These are phyloP conservation scores for Gopherus evgoodei DNA, from an alignment of 2,113 vertebrate genomes.

Conservation along the genomic window DNA sequence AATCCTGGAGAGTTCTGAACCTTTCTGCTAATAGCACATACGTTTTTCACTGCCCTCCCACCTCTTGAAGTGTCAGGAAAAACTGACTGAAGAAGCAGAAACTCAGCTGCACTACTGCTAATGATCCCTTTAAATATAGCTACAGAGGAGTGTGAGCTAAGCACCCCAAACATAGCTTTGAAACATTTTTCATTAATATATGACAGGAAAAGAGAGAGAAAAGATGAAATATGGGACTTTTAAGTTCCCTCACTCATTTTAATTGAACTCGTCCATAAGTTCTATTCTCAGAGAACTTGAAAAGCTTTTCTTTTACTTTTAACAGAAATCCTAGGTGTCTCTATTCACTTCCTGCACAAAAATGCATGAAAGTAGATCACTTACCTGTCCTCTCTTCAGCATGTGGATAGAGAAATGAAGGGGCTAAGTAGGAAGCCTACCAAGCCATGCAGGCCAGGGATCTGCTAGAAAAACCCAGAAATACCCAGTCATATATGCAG, in stretches of 20 bases:
- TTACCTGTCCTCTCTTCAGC: accelerated
- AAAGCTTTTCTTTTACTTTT: not conserved
- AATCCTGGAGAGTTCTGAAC: not conserved
- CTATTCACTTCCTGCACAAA: not conserved
- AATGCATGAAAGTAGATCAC: not conserved
- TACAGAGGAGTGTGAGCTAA: not conserved
- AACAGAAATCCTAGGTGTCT: not conserved
- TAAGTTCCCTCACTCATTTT: not conserved
- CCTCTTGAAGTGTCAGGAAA: not conserved
- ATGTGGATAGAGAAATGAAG: too few species aligned
- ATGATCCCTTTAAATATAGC: not conserved
- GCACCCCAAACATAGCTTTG: not conserved
- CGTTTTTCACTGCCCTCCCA: accelerated
- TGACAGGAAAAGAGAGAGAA: not conserved
- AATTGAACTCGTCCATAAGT: not conserved
- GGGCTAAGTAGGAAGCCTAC: not conserved
- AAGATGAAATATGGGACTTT: not conserved
- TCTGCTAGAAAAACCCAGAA: not conserved
- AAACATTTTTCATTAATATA: not conserved
- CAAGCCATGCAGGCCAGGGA: not conserved
- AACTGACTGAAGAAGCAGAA: not conserved
- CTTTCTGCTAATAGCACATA: not conserved
- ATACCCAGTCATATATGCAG: not conserved
- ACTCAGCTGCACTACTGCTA: not conserved
- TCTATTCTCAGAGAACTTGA: not conserved